These are phyloP conservation scores for Apogon talboti DNA, from an alignment of 2,797 vertebrate species.

Conservation along the genomic window DNA sequence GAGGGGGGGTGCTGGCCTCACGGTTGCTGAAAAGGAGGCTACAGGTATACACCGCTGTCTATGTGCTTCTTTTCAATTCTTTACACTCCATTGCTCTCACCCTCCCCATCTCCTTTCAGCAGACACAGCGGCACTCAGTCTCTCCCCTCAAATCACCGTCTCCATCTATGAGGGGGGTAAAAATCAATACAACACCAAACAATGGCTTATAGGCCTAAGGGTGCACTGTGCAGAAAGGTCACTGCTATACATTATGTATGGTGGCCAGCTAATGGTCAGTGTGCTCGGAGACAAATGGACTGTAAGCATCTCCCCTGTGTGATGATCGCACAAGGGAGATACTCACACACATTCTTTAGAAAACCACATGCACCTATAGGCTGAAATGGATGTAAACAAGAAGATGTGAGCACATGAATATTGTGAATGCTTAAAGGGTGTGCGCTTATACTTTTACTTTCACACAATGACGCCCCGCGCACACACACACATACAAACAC, in stretches of 20 bases:
- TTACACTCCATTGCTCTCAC: constrained; percentile 72
- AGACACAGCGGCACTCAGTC: constrained; percentile 67
- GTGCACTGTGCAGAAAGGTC: constrained; percentile 81
- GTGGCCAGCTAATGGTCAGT: constrained; percentile 80
- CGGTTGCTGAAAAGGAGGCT: constrained; percentile 40
- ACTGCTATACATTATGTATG: constrained; percentile 83
- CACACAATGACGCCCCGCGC: neutral
- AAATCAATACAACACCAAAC: constrained; percentile 84
- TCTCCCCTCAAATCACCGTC: constrained; percentile 74
- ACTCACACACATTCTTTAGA: constrained; percentile 15
- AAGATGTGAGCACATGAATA: constrained; percentile 17
- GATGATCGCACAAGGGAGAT: constrained; percentile 57
- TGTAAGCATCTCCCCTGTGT: constrained; percentile 70
- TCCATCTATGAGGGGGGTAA: constrained; percentile 72
- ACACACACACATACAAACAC: neutral
- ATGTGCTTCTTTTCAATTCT: constrained; percentile 77
- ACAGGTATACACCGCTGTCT: constrained; percentile 66
- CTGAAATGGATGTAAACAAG: constrained; percentile 49
- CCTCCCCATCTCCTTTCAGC: constrained; percentile 66
- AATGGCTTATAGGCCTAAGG: constrained; percentile 80
- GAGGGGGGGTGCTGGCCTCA: constrained; percentile 1
- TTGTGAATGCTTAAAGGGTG: neutral
- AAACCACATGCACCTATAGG: constrained; percentile 14
- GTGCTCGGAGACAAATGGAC: constrained; percentile 78
- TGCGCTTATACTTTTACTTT: neutral